phyloP scores from a whole-genome alignment of 2,113 vertebrate genomes.

The Machaerirhynchus nigripectus region DNA sequence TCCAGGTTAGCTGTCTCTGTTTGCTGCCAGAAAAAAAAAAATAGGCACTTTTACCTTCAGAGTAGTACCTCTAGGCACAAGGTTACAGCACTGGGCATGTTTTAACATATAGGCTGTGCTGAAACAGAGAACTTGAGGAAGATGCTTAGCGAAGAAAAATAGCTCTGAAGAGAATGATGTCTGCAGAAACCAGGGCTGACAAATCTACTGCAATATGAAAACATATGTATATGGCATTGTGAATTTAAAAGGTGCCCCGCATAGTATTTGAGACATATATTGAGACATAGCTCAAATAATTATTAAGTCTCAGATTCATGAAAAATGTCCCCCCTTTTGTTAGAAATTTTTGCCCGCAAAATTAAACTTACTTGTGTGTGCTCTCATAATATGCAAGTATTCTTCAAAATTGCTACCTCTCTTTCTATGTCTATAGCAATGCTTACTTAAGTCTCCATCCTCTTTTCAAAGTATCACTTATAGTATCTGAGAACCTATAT shows the following conservation, averaged over 20 bases:
- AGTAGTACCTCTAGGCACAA: background rate
- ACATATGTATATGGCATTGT: background rate
- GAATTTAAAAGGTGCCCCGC: background rate
- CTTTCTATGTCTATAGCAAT: background rate
- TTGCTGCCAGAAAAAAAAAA: background rate
- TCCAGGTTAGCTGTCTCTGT: background rate
- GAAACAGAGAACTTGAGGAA: constrained; percentile 15
- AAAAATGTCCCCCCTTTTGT: background rate
- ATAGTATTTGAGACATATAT: too few relatives aligned
- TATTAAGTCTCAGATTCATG: background rate
- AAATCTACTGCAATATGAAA: background rate
- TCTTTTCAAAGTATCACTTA: background rate
- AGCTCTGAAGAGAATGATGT: background rate
- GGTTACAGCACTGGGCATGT: constrained; percentile 18
- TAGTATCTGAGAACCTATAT: background rate
- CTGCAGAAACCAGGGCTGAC: background rate
- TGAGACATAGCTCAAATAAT: background rate
- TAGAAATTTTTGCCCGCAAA: background rate
- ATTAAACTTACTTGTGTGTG: background rate
- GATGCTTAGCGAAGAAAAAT: background rate
- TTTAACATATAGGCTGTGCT: background rate
- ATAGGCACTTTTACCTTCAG: background rate
- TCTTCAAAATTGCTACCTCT: background rate
- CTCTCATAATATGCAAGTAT: background rate
- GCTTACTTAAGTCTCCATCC: background rate